Evolutionary conservation across 2,797 vertebrate genomes (phyloP), one percentile per base, ranked within the genome.

Genomic region (Siniperca undulata): DNA sequence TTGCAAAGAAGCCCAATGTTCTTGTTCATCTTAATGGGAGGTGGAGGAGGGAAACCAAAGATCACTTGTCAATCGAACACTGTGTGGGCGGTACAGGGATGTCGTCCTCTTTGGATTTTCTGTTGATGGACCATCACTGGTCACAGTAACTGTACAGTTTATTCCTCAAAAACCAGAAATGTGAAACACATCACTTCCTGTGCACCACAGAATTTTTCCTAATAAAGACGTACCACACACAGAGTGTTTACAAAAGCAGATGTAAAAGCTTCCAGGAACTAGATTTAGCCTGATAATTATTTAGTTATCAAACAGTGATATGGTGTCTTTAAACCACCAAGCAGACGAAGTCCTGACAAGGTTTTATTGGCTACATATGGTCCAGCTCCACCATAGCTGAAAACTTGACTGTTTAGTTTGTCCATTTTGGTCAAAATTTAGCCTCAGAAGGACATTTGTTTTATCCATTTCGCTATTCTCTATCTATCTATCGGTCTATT

Each of bases 201-300:
- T 19, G 17, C 66, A 40, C 56, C 19, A 8, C 62, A 34, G 59
- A 64, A 13, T 46, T 7, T 34, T 40, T 50, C 59, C 84, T 11
- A 36, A 67, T 36, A 58, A 61, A 68, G 62, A 64, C n/a, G 1
- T 27, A 6, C 70, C 82, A 61, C 82, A 84, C 76, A 74, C 13
- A 0, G 4, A 81, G 67, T 75, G 74, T 84, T 75, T 55, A 76
- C 27, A 36, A 1, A 27, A 2, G 38, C 4, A 34, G 16, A 69
- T n/a, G 36, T 55, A 62, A 73, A 72, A 82, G 74, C 78, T 71
- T 70, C 13, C 22, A 59, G 42, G 60, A 78, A 14, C 56, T 70
- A 67, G 2, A 69, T 44, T 27, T 11, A 65, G 24, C 36, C 64
- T 38, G 66, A 67, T 62, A 36, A 52, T 71, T 85, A 76, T 86